Evolutionary conservation across 1,140 invertebrate genomes (phyloP), one percentile per base, ranked within the genome.

Genomic region (Pectinophora gossypiella): DNA sequence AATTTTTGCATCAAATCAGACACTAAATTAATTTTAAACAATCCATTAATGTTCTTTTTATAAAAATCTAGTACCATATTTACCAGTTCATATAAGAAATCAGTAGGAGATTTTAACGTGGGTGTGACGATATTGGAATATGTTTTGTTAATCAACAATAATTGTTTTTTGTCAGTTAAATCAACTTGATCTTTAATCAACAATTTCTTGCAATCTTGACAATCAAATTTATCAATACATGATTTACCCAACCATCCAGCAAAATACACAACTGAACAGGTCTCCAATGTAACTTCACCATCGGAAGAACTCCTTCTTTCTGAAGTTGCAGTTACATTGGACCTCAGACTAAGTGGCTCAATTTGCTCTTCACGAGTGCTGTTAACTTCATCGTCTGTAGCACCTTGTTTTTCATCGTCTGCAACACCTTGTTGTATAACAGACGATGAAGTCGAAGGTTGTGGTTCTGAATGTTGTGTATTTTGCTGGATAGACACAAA

Each of bases 241-340:
- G 20, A 21, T 27, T 54, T 54, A 23, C 44, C 51, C 10, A 54
- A 27, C 44, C 45, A 54, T 21, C 51, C 51, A 40, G 51, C 51
- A 54, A 54, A 54, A 54, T 54, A 54, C 1, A 54, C 51, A 48
- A 48, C 27, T 22, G 51, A 54, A 42, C 44, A 54, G 16, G 27
- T 40, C 44, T 54, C 51, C 19, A 54, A 19, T 4, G 48, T 38
- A 13, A 49, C 6, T 36, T 36, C n/a, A 36, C 12, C 27, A 12
- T 19, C n/a, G n/a, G 35, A 21, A 19, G 27, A 5, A 38, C 19
- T n/a, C 15, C 19, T 4, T 21, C 13, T 3, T 15, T 19, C 35
- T 16, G 48, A n/a, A 19, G 21, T 2, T 27, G 18, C 15, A 20
- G 12, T 12, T 48, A 10, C 18, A 3, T 15, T 36, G 12, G 12